Conservation (phyloP, 2,113 vertebrate species). For the Ceyx cyanopectus region DNA sequence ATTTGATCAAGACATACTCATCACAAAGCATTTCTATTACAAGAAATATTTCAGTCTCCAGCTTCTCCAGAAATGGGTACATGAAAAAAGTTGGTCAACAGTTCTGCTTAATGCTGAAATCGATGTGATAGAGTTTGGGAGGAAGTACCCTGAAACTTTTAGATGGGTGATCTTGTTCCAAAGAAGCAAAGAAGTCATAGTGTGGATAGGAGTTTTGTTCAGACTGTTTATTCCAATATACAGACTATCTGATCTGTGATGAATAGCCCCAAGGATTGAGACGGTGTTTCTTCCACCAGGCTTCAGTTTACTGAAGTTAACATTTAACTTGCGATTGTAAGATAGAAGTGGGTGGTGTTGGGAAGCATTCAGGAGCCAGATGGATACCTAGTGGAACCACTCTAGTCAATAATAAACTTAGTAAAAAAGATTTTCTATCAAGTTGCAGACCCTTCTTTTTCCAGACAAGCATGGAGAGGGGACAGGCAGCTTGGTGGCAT, state of each 20-base stretch:
- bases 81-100: not conserved
- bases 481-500: not conserved
- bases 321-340: constrained; percentile 17
- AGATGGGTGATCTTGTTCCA: not conserved
- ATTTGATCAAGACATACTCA: not conserved
- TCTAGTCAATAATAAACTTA: constrained; percentile 43
- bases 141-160: not conserved
- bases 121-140: not conserved
- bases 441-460: constrained; percentile 31
- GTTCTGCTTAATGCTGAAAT: not conserved
- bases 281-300: not conserved
- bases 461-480: constrained; percentile 6
- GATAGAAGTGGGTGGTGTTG: constrained; percentile 20
- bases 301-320: constrained; percentile 15
- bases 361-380: constrained; percentile 35
- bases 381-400: constrained; percentile 20
- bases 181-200: not conserved
- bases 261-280: not conserved
- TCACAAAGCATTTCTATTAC: not conserved
- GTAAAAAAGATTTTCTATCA: constrained; percentile 27
- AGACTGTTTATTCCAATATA: not conserved
- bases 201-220: not conserved
- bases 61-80: not conserved
- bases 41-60: not conserved
- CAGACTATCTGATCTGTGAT: not conserved